phyloP scores from a whole-genome alignment of 2,888 invertebrate species.

The Synanthedon myopaeformis region DNA sequence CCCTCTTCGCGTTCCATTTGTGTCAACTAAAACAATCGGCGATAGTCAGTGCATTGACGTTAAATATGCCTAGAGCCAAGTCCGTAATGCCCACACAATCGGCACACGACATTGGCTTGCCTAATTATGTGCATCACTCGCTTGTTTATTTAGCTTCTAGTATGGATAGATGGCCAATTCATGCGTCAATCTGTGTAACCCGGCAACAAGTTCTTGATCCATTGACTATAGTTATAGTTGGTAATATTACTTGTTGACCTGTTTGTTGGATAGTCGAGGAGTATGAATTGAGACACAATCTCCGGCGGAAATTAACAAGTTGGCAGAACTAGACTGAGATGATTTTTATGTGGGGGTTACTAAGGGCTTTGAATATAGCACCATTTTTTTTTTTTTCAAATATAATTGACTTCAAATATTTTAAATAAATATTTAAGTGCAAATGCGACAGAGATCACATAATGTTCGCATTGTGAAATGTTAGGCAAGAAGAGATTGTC shows the following conservation, averaged over 20 bases:
- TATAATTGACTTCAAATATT: too few relatives aligned
- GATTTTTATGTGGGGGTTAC: too few relatives aligned
- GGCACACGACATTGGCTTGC: conserved; percentile 40
- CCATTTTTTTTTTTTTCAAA: too few relatives aligned
- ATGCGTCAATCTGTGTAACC: conserved; percentile 36
- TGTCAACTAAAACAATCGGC: not conserved
- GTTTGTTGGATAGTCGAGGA: not conserved
- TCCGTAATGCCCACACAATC: conserved; percentile 15
- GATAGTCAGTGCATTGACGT: not conserved
- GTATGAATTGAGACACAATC: not conserved
- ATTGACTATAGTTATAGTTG: not conserved
- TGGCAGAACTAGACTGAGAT: not conserved
- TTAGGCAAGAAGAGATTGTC: too few relatives aligned
- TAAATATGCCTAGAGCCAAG: not conserved
- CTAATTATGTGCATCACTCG: conserved; percentile 31
- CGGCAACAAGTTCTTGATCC: conserved; percentile 7
- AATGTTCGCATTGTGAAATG: too few relatives aligned
- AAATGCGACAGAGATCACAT: too few relatives aligned
- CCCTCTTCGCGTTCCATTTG: not conserved
- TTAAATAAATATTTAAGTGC: too few relatives aligned
- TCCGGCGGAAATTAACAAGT: not conserved
- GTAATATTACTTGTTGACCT: not conserved
- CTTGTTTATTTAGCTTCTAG: conserved; percentile 12
- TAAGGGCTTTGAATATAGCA: too few relatives aligned
- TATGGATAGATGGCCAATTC: conserved; percentile 19